phyloP scores from a whole-genome alignment of 2,113 vertebrate genomes.

The Dolichallabes microphthalmus region DNA sequence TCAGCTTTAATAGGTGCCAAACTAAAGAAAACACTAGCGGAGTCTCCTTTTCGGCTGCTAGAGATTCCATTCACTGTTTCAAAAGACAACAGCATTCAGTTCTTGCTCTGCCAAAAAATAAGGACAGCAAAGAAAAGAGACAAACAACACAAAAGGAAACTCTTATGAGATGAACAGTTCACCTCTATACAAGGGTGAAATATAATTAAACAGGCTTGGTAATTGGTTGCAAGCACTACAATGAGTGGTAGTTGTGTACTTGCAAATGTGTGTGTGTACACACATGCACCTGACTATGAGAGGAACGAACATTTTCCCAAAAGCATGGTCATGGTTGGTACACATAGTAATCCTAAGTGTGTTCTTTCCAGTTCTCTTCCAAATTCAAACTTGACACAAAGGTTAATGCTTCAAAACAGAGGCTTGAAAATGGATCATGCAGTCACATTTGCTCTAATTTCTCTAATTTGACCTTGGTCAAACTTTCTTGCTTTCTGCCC shows the following conservation, averaged over 20 bases:
- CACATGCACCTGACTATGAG: slow-evolving; percentile 31
- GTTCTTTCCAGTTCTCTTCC: background rate
- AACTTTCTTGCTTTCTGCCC: background rate
- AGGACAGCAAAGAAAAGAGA: slow-evolving; percentile 82
- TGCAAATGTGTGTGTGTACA: slow-evolving; percentile 65
- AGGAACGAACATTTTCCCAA: slow-evolving; percentile 2
- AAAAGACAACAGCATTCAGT: slow-evolving; percentile 99
- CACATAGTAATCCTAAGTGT: background rate
- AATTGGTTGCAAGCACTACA: slow-evolving; percentile 90
- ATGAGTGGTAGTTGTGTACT: slow-evolving; percentile 83
- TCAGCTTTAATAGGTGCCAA: slow-evolving; percentile 97
- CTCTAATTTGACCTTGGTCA: background rate
- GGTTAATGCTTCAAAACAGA: slow-evolving; percentile 11
- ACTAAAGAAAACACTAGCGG: slow-evolving; percentile 99
- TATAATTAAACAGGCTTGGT: slow-evolving; percentile 97
- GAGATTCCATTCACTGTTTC: slow-evolving; percentile 96
- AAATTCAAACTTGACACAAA: background rate
- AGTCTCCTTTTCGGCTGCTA: slow-evolving; percentile 99
- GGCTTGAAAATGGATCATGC: background rate
- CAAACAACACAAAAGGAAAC: slow-evolving; percentile 81
- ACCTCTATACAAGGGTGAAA: slow-evolving; percentile 85
- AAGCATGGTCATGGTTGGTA: background rate
- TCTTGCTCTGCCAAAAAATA: slow-evolving; percentile 83
- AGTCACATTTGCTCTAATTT: background rate
- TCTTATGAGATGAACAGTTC: slow-evolving; percentile 97